A percentile compares a stretch with the other conserved stretches of the same genome.
Evolutionary conservation across 1,140 invertebrate genomes (phyloP).

Genomic region (Limonius californicus): DNA sequence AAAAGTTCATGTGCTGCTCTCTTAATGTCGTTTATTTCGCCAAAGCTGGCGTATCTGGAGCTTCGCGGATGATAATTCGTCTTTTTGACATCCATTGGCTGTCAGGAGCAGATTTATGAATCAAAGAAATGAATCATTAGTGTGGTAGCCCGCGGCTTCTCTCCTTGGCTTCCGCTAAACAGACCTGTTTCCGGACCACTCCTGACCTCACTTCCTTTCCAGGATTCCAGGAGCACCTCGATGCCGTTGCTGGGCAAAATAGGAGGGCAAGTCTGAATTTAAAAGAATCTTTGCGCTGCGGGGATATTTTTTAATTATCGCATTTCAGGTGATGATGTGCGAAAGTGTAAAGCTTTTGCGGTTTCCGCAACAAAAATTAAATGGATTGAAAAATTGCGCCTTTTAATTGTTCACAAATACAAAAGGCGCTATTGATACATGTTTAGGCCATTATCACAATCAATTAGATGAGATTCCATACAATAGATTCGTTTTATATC

Average conservation of each 20-base stretch:
- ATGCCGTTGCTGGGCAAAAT: too few relatives aligned
- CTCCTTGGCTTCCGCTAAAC: not conserved
- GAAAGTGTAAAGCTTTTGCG: too few relatives aligned
- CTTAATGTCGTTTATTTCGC: conserved; percentile 10
- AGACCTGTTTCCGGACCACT: not conserved
- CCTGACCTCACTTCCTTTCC: conserved; percentile 8
- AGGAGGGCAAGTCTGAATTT: too few relatives aligned
- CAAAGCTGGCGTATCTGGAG: not conserved
- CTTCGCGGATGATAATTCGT: not conserved
- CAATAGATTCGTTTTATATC: not conserved
- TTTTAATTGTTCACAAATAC: not conserved
- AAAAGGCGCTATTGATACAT: not conserved
- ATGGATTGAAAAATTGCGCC: too few relatives aligned
- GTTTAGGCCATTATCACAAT: not conserved
- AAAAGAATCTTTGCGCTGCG: too few relatives aligned
- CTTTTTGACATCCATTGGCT: not conserved
- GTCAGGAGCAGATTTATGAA: not conserved
- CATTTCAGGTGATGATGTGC: too few relatives aligned
- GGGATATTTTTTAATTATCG: too few relatives aligned
- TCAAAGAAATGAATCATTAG: conserved; percentile 14
- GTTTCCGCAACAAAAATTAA: too few relatives aligned
- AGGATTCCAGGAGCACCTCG: not conserved
- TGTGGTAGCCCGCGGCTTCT: conserved; percentile 4
- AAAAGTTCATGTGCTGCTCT: not conserved
- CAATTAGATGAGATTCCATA: not conserved